phyloP scores from a whole-genome alignment of 1,140 invertebrate genomes.

The Drosophila yakuba region DNA sequence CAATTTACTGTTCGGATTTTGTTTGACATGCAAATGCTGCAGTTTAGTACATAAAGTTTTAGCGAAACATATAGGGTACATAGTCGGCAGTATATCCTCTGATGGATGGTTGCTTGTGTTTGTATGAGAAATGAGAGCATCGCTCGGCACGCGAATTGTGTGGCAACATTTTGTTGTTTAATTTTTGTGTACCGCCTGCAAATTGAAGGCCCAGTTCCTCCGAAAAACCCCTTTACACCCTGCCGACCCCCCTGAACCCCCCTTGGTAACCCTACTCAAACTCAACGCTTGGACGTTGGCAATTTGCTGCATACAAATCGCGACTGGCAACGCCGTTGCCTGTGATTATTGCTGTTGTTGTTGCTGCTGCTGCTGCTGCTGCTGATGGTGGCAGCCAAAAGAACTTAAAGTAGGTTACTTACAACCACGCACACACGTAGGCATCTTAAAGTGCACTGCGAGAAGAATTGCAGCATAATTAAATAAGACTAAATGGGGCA shows the following conservation, averaged over 20 bases:
- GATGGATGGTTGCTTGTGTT: not conserved
- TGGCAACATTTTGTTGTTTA: conserved; percentile 40
- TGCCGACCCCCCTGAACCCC: not conserved
- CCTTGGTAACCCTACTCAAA: not conserved
- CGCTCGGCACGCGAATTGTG: conserved; percentile 45
- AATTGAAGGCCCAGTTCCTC: conserved; percentile 22
- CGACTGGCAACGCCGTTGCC: conserved; percentile 19
- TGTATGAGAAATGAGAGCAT: conserved; percentile 38
- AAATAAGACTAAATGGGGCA: too few relatives aligned
- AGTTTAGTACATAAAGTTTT: conserved; percentile 36
- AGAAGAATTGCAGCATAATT: not conserved
- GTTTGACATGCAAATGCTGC: conserved; percentile 57
- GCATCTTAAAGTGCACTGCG: conserved; percentile 1
- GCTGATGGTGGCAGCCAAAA: conserved; percentile 57
- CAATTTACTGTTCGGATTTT: conserved; percentile 28
- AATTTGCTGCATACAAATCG: conserved; percentile 69
- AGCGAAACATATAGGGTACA: conserved; percentile 19
- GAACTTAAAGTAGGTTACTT: conserved; percentile 76
- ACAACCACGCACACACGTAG: conserved; percentile 28
- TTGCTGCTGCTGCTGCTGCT: not conserved
- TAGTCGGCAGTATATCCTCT: not conserved
- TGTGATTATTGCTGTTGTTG: conserved; percentile 9
- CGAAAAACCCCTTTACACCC: not conserved
- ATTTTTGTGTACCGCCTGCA: conserved; percentile 39
- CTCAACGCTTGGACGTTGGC: conserved; percentile 38